Base-by-base conservation (phyloP, 2,113 vertebrate genomes). In the Epinephelus cyanopodus region DNA sequence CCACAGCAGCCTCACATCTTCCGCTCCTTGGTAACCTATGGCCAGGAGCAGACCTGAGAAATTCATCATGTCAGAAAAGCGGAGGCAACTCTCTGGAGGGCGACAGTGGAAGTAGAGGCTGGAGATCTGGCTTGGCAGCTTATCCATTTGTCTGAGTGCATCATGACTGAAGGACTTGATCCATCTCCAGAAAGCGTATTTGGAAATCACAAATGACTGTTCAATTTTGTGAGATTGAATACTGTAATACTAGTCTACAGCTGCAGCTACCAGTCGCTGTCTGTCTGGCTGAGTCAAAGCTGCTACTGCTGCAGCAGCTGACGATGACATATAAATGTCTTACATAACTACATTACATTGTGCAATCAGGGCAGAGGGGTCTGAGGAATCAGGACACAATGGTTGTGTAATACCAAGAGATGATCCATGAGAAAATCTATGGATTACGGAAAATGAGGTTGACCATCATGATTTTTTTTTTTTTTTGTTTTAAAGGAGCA, bases 281-380 rank as follows among this genome's bases (percentile, higher is more conserved):
- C 78, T 70, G 77, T 27, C 83, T 71, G 74, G 64, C 74, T 82
- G 67, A 88, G 62, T 77, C 81, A 81, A 84, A 65, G 81, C 77
- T 65, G 80, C 77, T 75, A 39, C 62, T 79, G 77, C 83, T 79
- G 85, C 39, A 45, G 42, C 42, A 69, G 84, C 87, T 79, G 81
- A 85, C 57, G 84, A 91, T 91, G 90, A 88, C 89, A 92, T 87
- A 86, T 89, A 76, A 87, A 84, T 29, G 78, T 68, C 90, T 95
- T 94, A 84, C 87, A 88, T 94, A 95, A 95, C 90, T 80, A 85
- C 79, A 85, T 91, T 89, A 82, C 83, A 90, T 93, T 92, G 90
- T 93, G 91, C 89, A 94, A 94, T 84, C 84, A 81, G 82, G 82
- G 82, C 82, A 92, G 60, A 74, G 75, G 88, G 89, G 85, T 82